Base-by-base conservation (phyloP, 1,140 invertebrate species). In the Eumeta japonica region DNA sequence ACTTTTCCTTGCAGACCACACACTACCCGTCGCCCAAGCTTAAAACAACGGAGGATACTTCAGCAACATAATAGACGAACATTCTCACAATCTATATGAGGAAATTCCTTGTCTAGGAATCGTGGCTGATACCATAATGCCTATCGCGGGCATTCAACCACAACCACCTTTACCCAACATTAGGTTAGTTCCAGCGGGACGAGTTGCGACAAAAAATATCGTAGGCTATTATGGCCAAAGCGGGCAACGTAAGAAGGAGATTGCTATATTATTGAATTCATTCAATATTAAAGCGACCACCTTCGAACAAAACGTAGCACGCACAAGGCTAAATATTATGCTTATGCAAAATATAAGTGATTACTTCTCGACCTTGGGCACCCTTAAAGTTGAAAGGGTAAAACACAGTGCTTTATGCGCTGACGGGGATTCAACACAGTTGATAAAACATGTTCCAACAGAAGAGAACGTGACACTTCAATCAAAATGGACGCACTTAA, bases 81-180 rank as follows among this genome's bases (percentile, higher is more conserved):
- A 30, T 13, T 5, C 28, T 7, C 28, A 30, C 12, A 30, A 30
- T 30, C 28, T 30, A 5, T 30, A 30, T 5, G 28, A 30, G 12
- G 12, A 30, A 13, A 30, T 30, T 13, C 28, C 28, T 4, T 10
- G 5, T 7, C 20, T 24, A n/a, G 20, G 20, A n/a, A 24, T 24
- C n/a, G 5, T 5, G 5, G 20, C 5, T 7, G 20, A 24, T n/a
- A 24, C n/a, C n/a, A n/a, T 24, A n/a, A 24, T 24, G 20, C n/a
- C n/a, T n/a, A n/a, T n/a, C n/a, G n/a, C n/a, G n/a, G n/a, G n/a
- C n/a, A n/a, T n/a, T n/a, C n/a, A n/a, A n/a, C n/a, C n/a, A n/a
- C n/a, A n/a, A n/a, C 20, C 5, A 24, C 5, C n/a, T 24, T 5
- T 24, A n/a, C 20, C 20, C 5, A 24, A 24, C 20, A 7, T 24